A percentile compares a stretch with the other conserved stretches of the same genome.
These are phyloP conservation scores for Hippolais icterina DNA, from an alignment of 2,113 vertebrate genomes.

Conservation along the genomic window DNA sequence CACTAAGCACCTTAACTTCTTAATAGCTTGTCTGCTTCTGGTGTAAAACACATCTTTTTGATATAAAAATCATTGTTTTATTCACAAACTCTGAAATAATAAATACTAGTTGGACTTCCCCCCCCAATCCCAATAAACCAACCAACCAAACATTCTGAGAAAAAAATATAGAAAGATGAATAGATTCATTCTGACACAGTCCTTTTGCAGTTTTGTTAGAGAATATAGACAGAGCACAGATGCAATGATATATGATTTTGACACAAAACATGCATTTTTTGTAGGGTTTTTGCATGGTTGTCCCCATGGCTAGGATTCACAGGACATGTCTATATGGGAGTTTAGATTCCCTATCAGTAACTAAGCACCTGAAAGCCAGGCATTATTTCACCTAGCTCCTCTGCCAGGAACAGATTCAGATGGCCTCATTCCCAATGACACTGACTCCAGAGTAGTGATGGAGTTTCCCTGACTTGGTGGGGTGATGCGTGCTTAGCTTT, in stretches of 20 bases:
- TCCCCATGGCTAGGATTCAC: not conserved
- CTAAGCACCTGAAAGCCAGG: not conserved
- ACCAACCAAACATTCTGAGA: not conserved
- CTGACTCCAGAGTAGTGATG: not conserved
- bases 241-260: accelerated
- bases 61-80: not conserved
- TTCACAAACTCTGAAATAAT: not conserved
- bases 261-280: not conserved
- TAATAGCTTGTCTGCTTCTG: not conserved
- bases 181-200: not conserved
- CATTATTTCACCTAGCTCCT: not conserved
- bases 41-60: not conserved
- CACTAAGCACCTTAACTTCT: not conserved
- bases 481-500: not conserved
- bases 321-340: not conserved
- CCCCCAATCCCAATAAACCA: no score
- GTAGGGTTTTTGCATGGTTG: not conserved
- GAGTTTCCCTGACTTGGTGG: not conserved
- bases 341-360: not conserved
- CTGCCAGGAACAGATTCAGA: not conserved
- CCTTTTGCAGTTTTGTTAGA: not conserved
- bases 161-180: not conserved
- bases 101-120: not conserved
- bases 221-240: not conserved
- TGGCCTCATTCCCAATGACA: not conserved